These are phyloP conservation scores for Opisthograptis luteolata DNA, from an alignment of 2,888 invertebrate genomes.

Conservation along the genomic window DNA sequence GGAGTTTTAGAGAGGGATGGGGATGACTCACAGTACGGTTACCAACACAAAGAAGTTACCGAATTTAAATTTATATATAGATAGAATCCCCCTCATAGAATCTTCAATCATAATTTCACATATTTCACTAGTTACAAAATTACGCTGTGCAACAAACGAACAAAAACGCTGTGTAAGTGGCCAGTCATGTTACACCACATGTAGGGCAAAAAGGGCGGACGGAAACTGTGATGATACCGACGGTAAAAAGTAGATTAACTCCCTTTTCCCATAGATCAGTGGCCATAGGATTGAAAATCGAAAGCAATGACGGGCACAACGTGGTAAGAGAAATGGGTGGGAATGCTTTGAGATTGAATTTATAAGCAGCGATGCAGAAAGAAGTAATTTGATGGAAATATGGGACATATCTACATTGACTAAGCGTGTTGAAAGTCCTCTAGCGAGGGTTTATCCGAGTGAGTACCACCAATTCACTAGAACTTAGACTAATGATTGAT, in stretches of 20 bases:
- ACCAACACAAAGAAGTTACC: too few relatives aligned
- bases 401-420: conserved; percentile 5
- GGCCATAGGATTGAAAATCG: conserved; percentile 23
- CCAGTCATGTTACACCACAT: conserved; percentile 8
- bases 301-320: conserved; percentile 13
- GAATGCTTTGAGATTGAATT: conserved; percentile 5
- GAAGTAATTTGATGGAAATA: conserved; percentile 7
- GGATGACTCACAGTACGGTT: too few relatives aligned
- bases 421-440: too few relatives aligned
- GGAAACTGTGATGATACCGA: conserved; percentile 10
- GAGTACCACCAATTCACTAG: too few relatives aligned
- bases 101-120: background rate
- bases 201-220: conserved; percentile 14
- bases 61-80: background rate
- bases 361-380: conserved; percentile 17
- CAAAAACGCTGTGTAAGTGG: background rate
- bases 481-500: too few relatives aligned
- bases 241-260: conserved; percentile 22
- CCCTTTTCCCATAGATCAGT: conserved; percentile 17
- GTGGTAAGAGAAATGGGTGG: conserved; percentile 13
- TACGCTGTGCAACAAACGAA: conserved; percentile 1
- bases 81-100: background rate
- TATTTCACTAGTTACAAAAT: conserved; percentile 6
- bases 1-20: too few relatives aligned
- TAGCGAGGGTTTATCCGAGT: too few relatives aligned